These are phyloP conservation scores for Anas bernieri DNA, from an alignment of 2,797 vertebrate genomes.

Conservation along the genomic window DNA sequence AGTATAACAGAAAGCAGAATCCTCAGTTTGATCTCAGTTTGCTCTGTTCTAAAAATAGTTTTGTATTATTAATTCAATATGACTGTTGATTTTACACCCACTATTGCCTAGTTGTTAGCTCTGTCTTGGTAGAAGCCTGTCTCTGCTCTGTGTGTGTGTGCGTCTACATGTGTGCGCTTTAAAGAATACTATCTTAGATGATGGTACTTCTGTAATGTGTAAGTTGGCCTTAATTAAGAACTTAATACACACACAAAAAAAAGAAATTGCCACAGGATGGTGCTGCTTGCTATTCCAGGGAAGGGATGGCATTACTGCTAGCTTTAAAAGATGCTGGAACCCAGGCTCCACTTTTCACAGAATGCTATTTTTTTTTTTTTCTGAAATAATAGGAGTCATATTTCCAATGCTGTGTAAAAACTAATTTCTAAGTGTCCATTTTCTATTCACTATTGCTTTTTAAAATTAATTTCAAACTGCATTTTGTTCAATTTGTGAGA, in stretches of 20 bases:
- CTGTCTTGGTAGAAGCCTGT: too few species aligned
- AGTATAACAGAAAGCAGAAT: too few species aligned
- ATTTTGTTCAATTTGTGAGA: background rate
- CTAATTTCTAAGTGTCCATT: background rate
- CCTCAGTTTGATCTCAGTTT: too few species aligned
- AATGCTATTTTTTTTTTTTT: background rate
- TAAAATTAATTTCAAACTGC: slow-evolving; percentile 1
- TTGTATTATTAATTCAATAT: too few species aligned
- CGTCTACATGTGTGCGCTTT: background rate
- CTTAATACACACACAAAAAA: background rate
- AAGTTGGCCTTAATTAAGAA: background rate
- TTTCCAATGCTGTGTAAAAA: background rate
- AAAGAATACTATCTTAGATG: background rate
- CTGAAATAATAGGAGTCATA: background rate
- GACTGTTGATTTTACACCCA: too few species aligned
- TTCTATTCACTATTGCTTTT: background rate
- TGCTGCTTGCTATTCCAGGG: slow-evolving; percentile 56
- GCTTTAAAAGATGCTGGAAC: background rate
- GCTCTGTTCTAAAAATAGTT: too few species aligned
- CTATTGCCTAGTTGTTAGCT: too few species aligned
- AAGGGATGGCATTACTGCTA: background rate
- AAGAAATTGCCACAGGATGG: slow-evolving; percentile 58
- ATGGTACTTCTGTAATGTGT: background rate
- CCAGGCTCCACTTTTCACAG: background rate
- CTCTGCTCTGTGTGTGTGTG: background rate